These are phyloP conservation scores for Bilobella aurantiaca DNA, from an alignment of 1,140 invertebrate species.

Conservation along the genomic window DNA sequence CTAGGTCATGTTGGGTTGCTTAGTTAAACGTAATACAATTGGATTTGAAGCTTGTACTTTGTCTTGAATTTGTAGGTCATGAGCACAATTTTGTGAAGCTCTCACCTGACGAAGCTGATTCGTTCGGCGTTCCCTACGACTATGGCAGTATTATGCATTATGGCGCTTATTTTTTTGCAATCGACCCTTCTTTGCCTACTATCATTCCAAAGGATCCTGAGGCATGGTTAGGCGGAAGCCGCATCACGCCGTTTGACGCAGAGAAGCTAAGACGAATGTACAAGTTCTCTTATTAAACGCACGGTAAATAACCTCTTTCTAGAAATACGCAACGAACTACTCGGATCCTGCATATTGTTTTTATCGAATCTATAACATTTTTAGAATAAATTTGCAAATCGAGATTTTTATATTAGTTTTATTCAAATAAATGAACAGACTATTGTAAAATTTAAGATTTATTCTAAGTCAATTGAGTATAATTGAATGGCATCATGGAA, in stretches of 20 bases:
- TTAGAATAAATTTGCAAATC: too few relatives aligned
- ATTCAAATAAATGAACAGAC: too few relatives aligned
- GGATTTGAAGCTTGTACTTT: not conserved
- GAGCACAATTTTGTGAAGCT: conserved; percentile 22
- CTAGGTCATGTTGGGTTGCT: too few relatives aligned
- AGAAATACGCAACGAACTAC: too few relatives aligned
- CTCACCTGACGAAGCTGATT: not conserved
- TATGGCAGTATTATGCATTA: conserved; percentile 34
- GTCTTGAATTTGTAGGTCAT: not conserved
- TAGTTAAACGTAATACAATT: not conserved
- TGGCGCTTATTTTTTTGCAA: conserved; percentile 27
- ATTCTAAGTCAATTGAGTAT: too few relatives aligned
- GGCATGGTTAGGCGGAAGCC: conserved; percentile 49
- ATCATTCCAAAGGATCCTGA: conserved; percentile 13
- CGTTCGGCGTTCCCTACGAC: conserved; percentile 26
- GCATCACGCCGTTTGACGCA: conserved; percentile 58
- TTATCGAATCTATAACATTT: too few relatives aligned
- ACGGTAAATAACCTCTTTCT: too few relatives aligned
- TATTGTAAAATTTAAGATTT: too few relatives aligned
- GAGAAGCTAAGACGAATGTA: conserved; percentile 64
- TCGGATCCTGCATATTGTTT: too few relatives aligned
- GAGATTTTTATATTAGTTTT: too few relatives aligned
- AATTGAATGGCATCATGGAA: too few relatives aligned
- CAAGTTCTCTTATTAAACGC: too few relatives aligned
- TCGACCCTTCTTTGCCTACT: conserved; percentile 16